Evolutionary conservation across 2,888 invertebrate species (phyloP).

Genomic region (Pyralis farinalis): DNA sequence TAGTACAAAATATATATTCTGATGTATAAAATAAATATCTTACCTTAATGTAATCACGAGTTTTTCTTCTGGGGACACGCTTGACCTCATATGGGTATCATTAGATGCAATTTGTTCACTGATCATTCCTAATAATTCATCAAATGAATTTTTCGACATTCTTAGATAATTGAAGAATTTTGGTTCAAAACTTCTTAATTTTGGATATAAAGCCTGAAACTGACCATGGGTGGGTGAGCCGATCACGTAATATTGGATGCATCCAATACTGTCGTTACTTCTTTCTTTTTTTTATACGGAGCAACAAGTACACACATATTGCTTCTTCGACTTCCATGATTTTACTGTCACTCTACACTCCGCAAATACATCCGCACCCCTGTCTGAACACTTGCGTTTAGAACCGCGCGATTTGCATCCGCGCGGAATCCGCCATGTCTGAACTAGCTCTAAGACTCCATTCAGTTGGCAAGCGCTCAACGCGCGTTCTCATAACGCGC

Average conservation of each 20-base stretch:
- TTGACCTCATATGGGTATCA: too few species aligned
- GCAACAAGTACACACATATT: conserved; percentile 7
- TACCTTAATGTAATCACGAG: too few species aligned
- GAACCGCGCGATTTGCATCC: neutral
- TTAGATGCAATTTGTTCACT: too few species aligned
- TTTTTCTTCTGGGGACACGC: too few species aligned
- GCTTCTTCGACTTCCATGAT: conserved; percentile 11
- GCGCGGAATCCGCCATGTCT: neutral
- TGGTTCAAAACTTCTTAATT: conserved; percentile 13
- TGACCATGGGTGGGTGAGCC: conserved; percentile 15
- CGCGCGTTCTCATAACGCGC: too few species aligned
- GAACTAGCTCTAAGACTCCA: neutral
- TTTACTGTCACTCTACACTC: neutral
- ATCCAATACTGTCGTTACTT: conserved; percentile 15
- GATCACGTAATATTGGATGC: conserved; percentile 16
- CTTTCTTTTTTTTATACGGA: conserved; percentile 10
- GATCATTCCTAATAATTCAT: neutral
- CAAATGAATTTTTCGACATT: conserved; percentile 12
- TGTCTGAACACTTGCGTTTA: neutral
- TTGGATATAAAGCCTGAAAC: conserved; percentile 16
- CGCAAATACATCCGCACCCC: neutral
- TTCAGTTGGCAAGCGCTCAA: too few species aligned
- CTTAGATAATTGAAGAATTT: conserved; percentile 14
- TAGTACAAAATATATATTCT: too few species aligned
- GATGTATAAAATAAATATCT: too few species aligned